Evolutionary conservation across 37 sponge, comb jelly and placozoan genomes (phyloP).

Genomic region (Chondrilla cf. caribensis): DNA sequence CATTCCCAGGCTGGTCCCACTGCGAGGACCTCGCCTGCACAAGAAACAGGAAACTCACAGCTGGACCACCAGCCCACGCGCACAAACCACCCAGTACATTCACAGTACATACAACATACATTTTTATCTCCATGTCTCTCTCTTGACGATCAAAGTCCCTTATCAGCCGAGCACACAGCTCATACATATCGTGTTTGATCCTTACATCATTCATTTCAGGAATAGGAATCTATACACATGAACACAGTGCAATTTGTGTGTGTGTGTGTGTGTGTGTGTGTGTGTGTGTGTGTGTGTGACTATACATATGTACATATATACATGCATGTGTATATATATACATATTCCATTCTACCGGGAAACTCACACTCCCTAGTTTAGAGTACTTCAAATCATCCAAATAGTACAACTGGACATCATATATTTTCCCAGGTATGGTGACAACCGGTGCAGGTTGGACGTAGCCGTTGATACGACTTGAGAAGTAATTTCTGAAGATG

Average conservation of each 20-base stretch:
- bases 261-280: not conserved
- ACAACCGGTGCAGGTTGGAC: slow-evolving; percentile 71
- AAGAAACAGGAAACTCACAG: not conserved
- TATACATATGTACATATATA: not conserved
- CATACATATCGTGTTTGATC: slow-evolving; percentile 10
- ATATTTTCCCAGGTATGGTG: slow-evolving; percentile 55
- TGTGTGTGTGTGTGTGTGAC: no score
- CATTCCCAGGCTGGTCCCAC: not conserved
- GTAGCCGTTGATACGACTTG: slow-evolving; percentile 14
- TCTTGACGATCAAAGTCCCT: slow-evolving; percentile 39
- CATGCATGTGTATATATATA: not conserved
- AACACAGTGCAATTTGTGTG: not conserved
- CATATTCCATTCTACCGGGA: not conserved
- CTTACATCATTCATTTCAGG: slow-evolving; percentile 28
- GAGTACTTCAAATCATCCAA: slow-evolving; percentile 59
- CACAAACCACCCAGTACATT: no score
- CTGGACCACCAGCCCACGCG: not conserved
- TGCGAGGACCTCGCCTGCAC: not conserved
- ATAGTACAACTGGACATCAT: slow-evolving; percentile 67
- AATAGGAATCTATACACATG: slow-evolving; percentile 9
- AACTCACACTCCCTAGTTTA: slow-evolving; percentile 39
- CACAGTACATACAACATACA: not conserved
- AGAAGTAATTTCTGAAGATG: slow-evolving; percentile 79
- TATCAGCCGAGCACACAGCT: slow-evolving; percentile 40
- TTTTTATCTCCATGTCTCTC: slow-evolving; percentile 31